Base-by-base conservation (phyloP, 37 sponge, comb jelly and placozoan species). In the Hormiphora californensis region DNA sequence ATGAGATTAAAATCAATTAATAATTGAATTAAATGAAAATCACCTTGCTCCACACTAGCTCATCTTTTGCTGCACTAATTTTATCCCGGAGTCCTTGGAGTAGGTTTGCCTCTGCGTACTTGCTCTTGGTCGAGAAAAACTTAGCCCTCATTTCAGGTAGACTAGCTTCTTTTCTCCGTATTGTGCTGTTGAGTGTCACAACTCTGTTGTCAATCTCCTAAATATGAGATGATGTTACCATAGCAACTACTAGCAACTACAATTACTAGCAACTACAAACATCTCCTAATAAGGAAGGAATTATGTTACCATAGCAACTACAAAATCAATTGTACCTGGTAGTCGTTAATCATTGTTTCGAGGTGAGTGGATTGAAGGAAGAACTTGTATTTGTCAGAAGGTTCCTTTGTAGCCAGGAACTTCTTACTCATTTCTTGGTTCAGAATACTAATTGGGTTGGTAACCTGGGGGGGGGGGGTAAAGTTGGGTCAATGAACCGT, bases 301-400 rank as follows among this genome's bases (percentile, higher is more conserved):
- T 39, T 68, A 68, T 40, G 23, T 61, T 9, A 61, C 8, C 23
- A 61, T 17, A n/a, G n/a, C n/a, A n/a, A n/a, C n/a, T n/a, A n/a
- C n/a, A n/a, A n/a, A n/a, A n/a, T n/a, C n/a, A n/a, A n/a, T 22
- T 65, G 34, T 33, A 73, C 81, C 54, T 91, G 91, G 51, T 91
- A 93, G 87, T 98, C 93, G 0, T 51, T 68, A 1, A 73, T 85
- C 54, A 98, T 94, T 86, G 89, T 90, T 55, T 98, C 99, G 88
- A 98, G 89, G 39, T 91, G 99, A 0, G 99, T 98, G 63, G 94
- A 94, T 86, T 92, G 93, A 92, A 98, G 92, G 86, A 98, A 98
- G 39, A 98, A 90, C 90, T 93, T 90, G 88, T 92, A 98, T 63
- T 93, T 94, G 54, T 73, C 85, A 0, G 34, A 33, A 0, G 94